These are phyloP conservation scores for Mesorhabditis spiculigera DNA, from an alignment of 2,888 invertebrate species.

Conservation along the genomic window DNA sequence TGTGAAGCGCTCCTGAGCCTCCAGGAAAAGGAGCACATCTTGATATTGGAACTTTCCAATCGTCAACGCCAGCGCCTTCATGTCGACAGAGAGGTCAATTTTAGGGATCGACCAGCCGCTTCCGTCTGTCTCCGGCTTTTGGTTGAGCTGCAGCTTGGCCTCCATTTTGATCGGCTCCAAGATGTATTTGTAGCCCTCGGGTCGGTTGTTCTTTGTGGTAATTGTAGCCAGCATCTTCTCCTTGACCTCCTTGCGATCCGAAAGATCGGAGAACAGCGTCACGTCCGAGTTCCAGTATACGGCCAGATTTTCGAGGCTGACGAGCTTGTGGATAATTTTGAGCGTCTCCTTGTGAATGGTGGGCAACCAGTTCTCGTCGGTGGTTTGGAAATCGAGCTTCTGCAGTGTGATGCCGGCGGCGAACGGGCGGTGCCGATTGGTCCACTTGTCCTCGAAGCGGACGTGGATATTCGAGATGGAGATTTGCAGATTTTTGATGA, in stretches of 20 bases:
- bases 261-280: constrained; percentile 56
- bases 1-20: constrained; percentile 81
- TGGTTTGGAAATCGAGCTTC: constrained; percentile 82
- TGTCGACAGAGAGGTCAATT: constrained; percentile 63
- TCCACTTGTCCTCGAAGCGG: constrained; percentile 65
- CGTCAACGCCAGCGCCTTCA: constrained; percentile 63
- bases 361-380: constrained; percentile 79
- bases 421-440: constrained; percentile 64
- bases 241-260: constrained; percentile 42
- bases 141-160: constrained; percentile 82
- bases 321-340: constrained; percentile 81
- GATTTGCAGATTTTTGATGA: constrained; percentile 66
- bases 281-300: constrained; percentile 78
- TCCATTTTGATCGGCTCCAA: constrained; percentile 87
- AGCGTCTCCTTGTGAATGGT: constrained; percentile 74
- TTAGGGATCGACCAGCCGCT: constrained; percentile 82
- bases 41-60: constrained; percentile 72
- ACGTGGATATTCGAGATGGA: constrained; percentile 65
- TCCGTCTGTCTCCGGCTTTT: constrained; percentile 82
- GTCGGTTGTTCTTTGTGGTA: constrained; percentile 39
- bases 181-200: constrained; percentile 61
- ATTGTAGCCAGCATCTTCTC: constrained; percentile 33
- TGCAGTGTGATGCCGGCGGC: constrained; percentile 79
- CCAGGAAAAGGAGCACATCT: constrained; percentile 80
- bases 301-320: constrained; percentile 77